Evolutionary conservation across 2,797 vertebrate species (phyloP).

Genomic region (Intellagama lesueurii): DNA sequence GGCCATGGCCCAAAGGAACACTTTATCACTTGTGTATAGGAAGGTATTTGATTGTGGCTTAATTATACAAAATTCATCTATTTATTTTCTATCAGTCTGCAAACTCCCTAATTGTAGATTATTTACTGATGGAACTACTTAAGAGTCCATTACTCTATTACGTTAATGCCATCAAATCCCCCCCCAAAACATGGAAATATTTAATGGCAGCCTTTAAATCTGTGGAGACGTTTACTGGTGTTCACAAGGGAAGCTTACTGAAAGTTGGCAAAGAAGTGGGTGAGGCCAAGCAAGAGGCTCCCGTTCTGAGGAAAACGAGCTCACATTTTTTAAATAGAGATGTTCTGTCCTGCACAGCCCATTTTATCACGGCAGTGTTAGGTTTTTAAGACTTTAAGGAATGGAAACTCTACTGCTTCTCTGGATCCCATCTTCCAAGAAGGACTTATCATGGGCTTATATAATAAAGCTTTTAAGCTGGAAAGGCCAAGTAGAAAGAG

Average conservation of each 20-base stretch:
- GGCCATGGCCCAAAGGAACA: constrained; percentile 74
- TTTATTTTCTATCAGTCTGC: constrained; percentile 78
- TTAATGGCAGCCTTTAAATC: constrained; percentile 71
- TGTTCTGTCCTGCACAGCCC: constrained; percentile 17
- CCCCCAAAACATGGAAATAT: constrained; percentile 56
- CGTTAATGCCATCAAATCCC: constrained; percentile 71
- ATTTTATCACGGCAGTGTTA: constrained; percentile 23
- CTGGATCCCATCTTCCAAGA: constrained; percentile 29
- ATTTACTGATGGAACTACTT: constrained; percentile 79
- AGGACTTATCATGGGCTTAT: constrained; percentile 36
- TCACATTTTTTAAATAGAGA: constrained; percentile 5
- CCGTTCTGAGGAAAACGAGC: neutral
- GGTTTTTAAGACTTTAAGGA: constrained; percentile 35
- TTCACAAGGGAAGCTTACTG: constrained; percentile 53
- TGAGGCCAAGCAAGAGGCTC: neutral
- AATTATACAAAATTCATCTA: constrained; percentile 75
- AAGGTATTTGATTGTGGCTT: constrained; percentile 75
- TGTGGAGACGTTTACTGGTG: constrained; percentile 61
- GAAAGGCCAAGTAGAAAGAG: constrained; percentile 36
- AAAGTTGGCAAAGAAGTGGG: constrained; percentile 39
- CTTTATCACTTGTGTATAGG: constrained; percentile 77
- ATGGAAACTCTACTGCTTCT: constrained; percentile 40
- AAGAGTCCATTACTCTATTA: constrained; percentile 78
- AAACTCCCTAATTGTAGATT: constrained; percentile 76
- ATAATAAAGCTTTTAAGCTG: constrained; percentile 39